These are phyloP conservation scores for Anisognathus igniventris DNA, from an alignment of 2,797 vertebrate species.

Conservation along the genomic window DNA sequence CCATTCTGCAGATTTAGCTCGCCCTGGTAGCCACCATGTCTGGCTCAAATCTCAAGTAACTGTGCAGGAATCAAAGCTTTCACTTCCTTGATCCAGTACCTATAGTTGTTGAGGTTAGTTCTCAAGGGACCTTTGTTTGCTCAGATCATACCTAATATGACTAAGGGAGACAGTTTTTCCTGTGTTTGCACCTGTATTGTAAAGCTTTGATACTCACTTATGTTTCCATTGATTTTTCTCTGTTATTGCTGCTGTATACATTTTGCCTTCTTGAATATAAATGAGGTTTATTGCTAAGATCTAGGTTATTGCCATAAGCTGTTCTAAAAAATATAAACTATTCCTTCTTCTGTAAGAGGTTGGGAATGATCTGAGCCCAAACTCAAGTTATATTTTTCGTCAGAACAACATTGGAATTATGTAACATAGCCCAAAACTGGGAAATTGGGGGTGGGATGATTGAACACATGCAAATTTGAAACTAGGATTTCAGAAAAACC, in stretches of 20 bases:
- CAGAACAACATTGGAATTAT: not conserved
- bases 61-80: not conserved
- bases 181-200: not conserved
- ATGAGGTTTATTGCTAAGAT: not conserved
- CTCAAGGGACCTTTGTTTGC: not conserved
- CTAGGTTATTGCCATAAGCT: not conserved
- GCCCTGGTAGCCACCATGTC: not conserved
- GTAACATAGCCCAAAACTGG: not conserved
- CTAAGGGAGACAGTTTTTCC: not conserved
- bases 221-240: slow-evolving; percentile 4
- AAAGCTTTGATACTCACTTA: not conserved
- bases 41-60: not conserved
- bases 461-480: not conserved
- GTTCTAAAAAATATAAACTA: not conserved
- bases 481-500: not conserved
- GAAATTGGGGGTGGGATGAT: not conserved
- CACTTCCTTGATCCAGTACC: not conserved
- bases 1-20: not conserved
- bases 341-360: not conserved
- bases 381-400: not conserved
- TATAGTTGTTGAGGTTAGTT: not conserved
- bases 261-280: not conserved
- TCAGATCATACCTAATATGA: not conserved
- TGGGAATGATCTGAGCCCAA: not conserved
- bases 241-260: not conserved